phyloP scores from a whole-genome alignment of 2,888 invertebrate genomes.

The Anarsia innoxiella region DNA sequence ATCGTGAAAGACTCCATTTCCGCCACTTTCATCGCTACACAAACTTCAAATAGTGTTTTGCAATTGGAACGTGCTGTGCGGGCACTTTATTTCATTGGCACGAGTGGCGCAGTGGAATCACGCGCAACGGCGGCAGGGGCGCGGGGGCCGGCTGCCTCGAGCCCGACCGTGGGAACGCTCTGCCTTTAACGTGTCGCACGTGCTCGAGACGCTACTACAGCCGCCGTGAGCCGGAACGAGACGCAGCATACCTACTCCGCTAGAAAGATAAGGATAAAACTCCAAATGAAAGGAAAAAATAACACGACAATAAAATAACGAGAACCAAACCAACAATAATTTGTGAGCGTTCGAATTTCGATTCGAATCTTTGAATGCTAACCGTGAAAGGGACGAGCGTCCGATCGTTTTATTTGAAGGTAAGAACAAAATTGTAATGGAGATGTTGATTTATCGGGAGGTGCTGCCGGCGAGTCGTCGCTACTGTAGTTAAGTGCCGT shows the following conservation, averaged over 20 bases:
- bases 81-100: conserved; percentile 67
- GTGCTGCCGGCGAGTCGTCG: conserved; percentile 35
- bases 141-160: conserved; percentile 40
- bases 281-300: conserved; percentile 37
- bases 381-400: conserved; percentile 56
- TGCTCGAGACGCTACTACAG: conserved; percentile 62
- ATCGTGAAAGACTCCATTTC: conserved; percentile 41
- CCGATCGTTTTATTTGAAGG: conserved; percentile 47
- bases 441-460: conserved; percentile 62
- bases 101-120: conserved; percentile 63
- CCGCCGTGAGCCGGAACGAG: conserved; percentile 42
- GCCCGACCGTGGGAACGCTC: conserved; percentile 72
- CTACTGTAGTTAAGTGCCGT: conserved; percentile 57
- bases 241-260: conserved; percentile 25
- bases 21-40: conserved; percentile 53
- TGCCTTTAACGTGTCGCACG: conserved; percentile 75
- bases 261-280: conserved; percentile 23
- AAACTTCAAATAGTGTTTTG: conserved; percentile 55
- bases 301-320: conserved; percentile 58
- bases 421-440: conserved; percentile 58
- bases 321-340: conserved; percentile 63
- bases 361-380: conserved; percentile 26
- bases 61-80: conserved; percentile 68
- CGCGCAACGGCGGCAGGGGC: conserved; percentile 35
- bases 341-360: conserved; percentile 64